Evolutionary conservation across 2,888 invertebrate genomes (phyloP), one percentile per base, ranked within the genome.

Genomic region (Pachydiplax longipennis): DNA sequence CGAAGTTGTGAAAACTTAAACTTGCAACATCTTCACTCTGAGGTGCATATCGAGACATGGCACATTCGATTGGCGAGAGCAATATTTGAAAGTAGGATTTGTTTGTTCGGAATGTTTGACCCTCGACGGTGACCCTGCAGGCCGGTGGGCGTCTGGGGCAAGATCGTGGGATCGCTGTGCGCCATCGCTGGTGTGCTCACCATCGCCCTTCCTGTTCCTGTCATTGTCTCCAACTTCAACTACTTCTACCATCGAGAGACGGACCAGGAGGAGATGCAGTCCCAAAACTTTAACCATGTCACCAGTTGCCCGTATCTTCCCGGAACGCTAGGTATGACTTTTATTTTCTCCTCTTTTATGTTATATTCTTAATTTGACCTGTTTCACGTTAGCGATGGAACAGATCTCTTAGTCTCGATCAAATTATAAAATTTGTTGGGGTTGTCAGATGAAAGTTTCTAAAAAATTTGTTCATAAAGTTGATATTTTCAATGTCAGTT

Each of bases 181-280:
- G 99, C 99, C 94, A 99, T 99, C 95, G 99, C 99, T 94, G 99
- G 99, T 95, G 99, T 99, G 94, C 96, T 99, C 95, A 99, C 99
- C 94, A 99, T 99, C 95, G 99, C 99, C 92, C 96, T 99, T 93
- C 99, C 99, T 92, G 99, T 99, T 94, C 99, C 99, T 93, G 99
- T 99, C 95, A 99, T 99, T 95, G 99, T 99, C 94, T 99, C 99
- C 95, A 99, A 99, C 96, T 99, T 99, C 97, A 99, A 99, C 95
- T 99, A 99, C 96, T 99, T 99, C 96, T 99, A 99, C 96, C 99
- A 99, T 95, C 97, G 99, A 93, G 99, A 99, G 96, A 99, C 99
- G 93, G 99, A 99, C 95, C 99, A 98, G 95, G 99, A 99, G 95
- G 99, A 99, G 95, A 98, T 98, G 98, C 99, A 99, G 96, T 98